Evolutionary conservation across 2,113 vertebrate species (phyloP), one percentile per base, ranked within the genome.

Genomic region (Mirounga angustirostris): DNA sequence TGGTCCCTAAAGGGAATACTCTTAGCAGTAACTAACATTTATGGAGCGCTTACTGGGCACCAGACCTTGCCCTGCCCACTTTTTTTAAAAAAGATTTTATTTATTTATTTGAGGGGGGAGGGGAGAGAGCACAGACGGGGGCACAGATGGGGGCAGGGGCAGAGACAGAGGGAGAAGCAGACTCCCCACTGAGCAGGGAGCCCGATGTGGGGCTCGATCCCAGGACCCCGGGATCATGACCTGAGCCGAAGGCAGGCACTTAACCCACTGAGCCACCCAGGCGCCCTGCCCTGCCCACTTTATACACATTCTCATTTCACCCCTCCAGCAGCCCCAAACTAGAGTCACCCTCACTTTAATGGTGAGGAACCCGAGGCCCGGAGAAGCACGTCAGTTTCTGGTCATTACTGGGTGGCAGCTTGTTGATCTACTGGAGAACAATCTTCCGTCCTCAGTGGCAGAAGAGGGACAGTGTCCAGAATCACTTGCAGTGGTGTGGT

Each of bases 391-490:
- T 54, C 52, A 91, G 52, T 26, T 18, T 13, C 86, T 84, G 56
- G 30, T 91, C 52, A 85, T 96, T 69, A 59, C 59, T 86, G 71
- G 71, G 16, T 56, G 30, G n/a, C 52, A 84, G 43, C 46, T 80
- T 94, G 40, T 69, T 67, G 59, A 76, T 85, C 36, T 58, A 54
- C n/a, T 63, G 28, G 30, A 76, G 78, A 78, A 81, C 33, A 89
- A 36, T 86, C 90, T 95, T 43, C 78, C 40, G 28, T 33, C 52
- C 61, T 91, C 52, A 96, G 63, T 83, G n/a, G 28, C 69, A 98
- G 56, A 63, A 50, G n/a, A 74, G 16, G 24, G 58, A 56, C 26
- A 88, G 56, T 63, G 63, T 69, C 50, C 83, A 50, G 28, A 43
- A 88, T 91, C 40, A 54, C 15, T 86, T 92, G 24, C 12, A 76